phyloP scores from a whole-genome alignment of 1,140 invertebrate genomes.

The Drosophila kepulauana region DNA sequence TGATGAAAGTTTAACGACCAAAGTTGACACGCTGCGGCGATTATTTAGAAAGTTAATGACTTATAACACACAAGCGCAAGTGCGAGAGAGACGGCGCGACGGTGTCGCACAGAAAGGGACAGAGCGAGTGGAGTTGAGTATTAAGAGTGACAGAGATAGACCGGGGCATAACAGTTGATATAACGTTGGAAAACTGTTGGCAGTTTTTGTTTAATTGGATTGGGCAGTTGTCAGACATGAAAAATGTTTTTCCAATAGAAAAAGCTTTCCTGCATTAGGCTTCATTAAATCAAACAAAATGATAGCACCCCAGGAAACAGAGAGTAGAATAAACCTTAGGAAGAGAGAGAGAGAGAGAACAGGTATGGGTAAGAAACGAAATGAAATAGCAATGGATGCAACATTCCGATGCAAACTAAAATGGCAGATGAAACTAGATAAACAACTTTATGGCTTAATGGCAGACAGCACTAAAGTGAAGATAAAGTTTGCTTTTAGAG shows the following conservation, averaged over 20 bases:
- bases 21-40: constrained; percentile 82
- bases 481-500: too few relatives aligned
- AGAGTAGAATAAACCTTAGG: too few relatives aligned
- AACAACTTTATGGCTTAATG: neutral
- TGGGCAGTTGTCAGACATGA: constrained; percentile 53
- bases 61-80: constrained; percentile 72
- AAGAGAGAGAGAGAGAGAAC: neutral
- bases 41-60: constrained; percentile 84
- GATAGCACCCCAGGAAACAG: neutral
- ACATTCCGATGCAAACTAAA: neutral
- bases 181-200: constrained; percentile 43
- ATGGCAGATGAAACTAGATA: neutral
- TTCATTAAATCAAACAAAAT: constrained; percentile 23
- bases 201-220: constrained; percentile 55
- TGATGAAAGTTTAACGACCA: constrained; percentile 84
- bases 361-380: neutral
- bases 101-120: neutral
- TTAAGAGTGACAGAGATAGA: neutral
- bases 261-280: constrained; percentile 40
- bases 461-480: too few relatives aligned
- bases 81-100: neutral
- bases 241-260: constrained; percentile 56
- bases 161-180: constrained; percentile 34
- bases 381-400: neutral
- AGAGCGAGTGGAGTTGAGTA: neutral